Conservation (phyloP, 2,888 invertebrate genomes). For the Plebejus argus region DNA sequence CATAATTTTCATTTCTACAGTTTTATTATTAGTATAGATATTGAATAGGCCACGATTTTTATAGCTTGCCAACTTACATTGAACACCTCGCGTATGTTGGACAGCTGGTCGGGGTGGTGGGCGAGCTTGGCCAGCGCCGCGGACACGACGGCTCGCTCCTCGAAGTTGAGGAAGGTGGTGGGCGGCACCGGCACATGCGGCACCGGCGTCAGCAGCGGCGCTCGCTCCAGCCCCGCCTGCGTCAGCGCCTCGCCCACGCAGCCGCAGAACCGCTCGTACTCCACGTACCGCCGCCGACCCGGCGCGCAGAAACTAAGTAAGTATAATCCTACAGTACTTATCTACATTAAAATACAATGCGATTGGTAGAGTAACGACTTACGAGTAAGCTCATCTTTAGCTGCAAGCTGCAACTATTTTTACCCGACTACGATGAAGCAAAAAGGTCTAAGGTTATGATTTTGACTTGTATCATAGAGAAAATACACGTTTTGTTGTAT, state of each 20-base stretch:
- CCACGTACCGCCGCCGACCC: slow-evolving; percentile 79
- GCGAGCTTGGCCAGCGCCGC: slow-evolving; percentile 85
- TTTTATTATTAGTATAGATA: too few species aligned
- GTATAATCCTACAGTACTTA: too few species aligned
- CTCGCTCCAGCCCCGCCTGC: slow-evolving; percentile 83
- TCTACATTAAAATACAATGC: too few species aligned
- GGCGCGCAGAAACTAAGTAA: slow-evolving; percentile 81
- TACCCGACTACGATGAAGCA: too few species aligned
- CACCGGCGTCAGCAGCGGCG: slow-evolving; percentile 85
- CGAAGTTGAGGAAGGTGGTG: slow-evolving; percentile 85
- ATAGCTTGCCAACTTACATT: not conserved
- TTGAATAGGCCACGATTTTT: too few species aligned
- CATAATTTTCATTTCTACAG: too few species aligned
- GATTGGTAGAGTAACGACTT: too few species aligned
- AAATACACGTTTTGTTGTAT: too few species aligned
- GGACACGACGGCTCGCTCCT: slow-evolving; percentile 84
- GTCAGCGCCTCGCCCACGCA: slow-evolving; percentile 86
- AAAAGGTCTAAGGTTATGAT: too few species aligned
- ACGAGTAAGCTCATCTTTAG: too few species aligned
- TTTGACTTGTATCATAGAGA: too few species aligned
- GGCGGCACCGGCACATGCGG: slow-evolving; percentile 86
- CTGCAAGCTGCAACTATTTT: too few species aligned
- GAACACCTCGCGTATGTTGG: slow-evolving; percentile 86
- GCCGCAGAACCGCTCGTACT: slow-evolving; percentile 85
- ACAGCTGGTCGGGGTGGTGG: slow-evolving; percentile 83